phyloP scores from a whole-genome alignment of 2,797 vertebrate species.

The Harpagifer antarcticus region DNA sequence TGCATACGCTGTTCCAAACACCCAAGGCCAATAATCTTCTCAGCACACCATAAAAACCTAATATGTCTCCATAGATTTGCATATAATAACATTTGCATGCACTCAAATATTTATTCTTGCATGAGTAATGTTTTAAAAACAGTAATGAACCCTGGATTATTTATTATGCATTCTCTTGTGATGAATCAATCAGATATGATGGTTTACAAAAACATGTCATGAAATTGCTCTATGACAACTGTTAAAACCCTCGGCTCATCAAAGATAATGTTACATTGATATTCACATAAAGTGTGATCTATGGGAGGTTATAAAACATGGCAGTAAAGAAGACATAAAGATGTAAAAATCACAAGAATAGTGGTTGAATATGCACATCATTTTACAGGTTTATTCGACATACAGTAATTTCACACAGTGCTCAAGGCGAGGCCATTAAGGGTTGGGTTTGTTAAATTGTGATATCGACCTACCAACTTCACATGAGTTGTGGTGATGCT shows the following conservation, averaged over 20 bases:
- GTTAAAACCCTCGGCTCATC: neutral
- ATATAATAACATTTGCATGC: slow-evolving; percentile 49
- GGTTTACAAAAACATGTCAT: slow-evolving; percentile 22
- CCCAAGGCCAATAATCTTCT: slow-evolving; percentile 37
- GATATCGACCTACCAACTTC: slow-evolving; percentile 55
- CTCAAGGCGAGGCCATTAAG: slow-evolving; percentile 2
- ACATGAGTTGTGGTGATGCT: slow-evolving; percentile 48
- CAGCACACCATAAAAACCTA: slow-evolving; percentile 37
- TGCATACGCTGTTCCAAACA: slow-evolving; percentile 41
- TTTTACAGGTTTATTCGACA: neutral
- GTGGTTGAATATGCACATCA: neutral
- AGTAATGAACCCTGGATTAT: slow-evolving; percentile 28
- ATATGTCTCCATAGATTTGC: slow-evolving; percentile 45
- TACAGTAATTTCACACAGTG: neutral
- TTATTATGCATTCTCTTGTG: slow-evolving; percentile 27
- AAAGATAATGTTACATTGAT: neutral
- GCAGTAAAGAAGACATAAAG: neutral
- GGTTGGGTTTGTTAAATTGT: slow-evolving; percentile 45
- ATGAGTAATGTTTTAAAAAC: slow-evolving; percentile 32
- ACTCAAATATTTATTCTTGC: slow-evolving; percentile 44
- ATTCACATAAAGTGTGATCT: neutral
- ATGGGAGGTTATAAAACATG: neutral
- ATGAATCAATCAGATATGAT: slow-evolving; percentile 36
- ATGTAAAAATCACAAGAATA: neutral
- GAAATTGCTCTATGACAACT: slow-evolving; percentile 6